A percentile compares a stretch with the other conserved stretches of the same genome.
These are phyloP conservation scores for Drosophila cardini DNA, from an alignment of 1,140 invertebrate genomes.

Conservation along the genomic window DNA sequence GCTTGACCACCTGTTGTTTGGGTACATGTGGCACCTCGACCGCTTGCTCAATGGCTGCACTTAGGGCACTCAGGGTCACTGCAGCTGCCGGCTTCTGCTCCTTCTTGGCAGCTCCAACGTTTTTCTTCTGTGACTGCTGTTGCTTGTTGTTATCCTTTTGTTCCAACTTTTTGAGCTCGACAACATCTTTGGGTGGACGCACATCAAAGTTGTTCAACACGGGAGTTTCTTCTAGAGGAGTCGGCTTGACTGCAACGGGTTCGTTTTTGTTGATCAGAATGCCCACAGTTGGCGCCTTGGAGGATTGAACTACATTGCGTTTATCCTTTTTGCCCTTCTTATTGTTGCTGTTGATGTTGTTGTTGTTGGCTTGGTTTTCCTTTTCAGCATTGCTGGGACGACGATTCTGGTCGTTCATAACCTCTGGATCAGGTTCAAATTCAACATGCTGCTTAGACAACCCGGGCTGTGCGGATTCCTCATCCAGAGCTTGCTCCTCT, in stretches of 20 bases:
- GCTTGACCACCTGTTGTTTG: slow-evolving; percentile 84
- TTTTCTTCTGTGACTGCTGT: slow-evolving; percentile 71
- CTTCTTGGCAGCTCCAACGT: slow-evolving; percentile 84
- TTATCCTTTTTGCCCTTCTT: slow-evolving; percentile 86
- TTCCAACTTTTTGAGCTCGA: slow-evolving; percentile 87
- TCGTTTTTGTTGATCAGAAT: slow-evolving; percentile 89
- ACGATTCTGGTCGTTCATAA: slow-evolving; percentile 65
- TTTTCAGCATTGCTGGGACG: slow-evolving; percentile 75
- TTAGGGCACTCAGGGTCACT: slow-evolving; percentile 7
- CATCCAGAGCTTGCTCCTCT: slow-evolving; percentile 70
- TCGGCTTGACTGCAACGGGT: slow-evolving; percentile 81
- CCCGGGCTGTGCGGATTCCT: slow-evolving; percentile 49
- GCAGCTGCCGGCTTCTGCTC: slow-evolving; percentile 49
- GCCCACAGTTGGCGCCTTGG: slow-evolving; percentile 47
- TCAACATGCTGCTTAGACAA: slow-evolving; percentile 83
- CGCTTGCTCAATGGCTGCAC: slow-evolving; percentile 54
- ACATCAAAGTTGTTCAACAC: slow-evolving; percentile 90
- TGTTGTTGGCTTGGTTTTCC: slow-evolving; percentile 58
- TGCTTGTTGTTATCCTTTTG: slow-evolving; percentile 75
- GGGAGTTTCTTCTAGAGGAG: slow-evolving; percentile 67
- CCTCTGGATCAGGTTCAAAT: slow-evolving; percentile 83
- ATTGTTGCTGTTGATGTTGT: slow-evolving; percentile 26
- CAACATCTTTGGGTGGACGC: slow-evolving; percentile 92
- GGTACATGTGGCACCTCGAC: slow-evolving; percentile 50
- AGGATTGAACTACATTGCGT: slow-evolving; percentile 51